Evolutionary conservation across 2,888 invertebrate species (phyloP).

Genomic region (Cryptocephalus moraei): DNA sequence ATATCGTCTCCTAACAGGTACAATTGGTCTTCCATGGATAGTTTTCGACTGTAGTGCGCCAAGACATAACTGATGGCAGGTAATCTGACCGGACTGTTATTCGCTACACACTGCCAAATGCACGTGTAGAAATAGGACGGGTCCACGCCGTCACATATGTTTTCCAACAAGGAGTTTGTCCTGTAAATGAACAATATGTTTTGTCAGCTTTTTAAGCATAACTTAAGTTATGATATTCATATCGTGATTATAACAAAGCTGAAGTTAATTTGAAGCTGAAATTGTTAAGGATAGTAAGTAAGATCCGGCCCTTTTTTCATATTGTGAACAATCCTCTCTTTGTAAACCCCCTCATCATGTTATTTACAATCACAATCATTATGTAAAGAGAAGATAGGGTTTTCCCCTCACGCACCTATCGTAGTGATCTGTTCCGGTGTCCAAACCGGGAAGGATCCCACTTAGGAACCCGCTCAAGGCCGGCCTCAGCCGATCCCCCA

Average conservation of each 20-base stretch:
- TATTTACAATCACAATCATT: too few species aligned
- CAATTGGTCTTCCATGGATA: slow-evolving; percentile 70
- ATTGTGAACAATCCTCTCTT: too few species aligned
- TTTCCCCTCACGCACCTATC: slow-evolving; percentile 45
- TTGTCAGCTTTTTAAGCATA: too few species aligned
- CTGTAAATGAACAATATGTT: slow-evolving; percentile 35
- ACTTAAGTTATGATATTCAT: too few species aligned
- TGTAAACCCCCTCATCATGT: too few species aligned
- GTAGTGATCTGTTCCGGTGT: slow-evolving; percentile 75
- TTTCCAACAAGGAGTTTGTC: slow-evolving; percentile 53
- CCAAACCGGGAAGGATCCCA: slow-evolving; percentile 78
- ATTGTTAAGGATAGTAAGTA: too few species aligned
- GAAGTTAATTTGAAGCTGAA: too few species aligned
- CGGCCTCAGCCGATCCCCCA: slow-evolving; percentile 65
- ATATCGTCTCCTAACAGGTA: slow-evolving; percentile 76
- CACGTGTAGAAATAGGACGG: slow-evolving; percentile 74
- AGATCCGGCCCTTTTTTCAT: too few species aligned
- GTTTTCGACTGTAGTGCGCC: slow-evolving; percentile 67
- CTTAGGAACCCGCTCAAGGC: slow-evolving; percentile 81
- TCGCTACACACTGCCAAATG: slow-evolving; percentile 78
- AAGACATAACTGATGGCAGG: slow-evolving; percentile 74
- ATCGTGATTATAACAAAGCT: too few species aligned
- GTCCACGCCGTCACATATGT: slow-evolving; percentile 67
- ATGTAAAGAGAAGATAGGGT: too few species aligned
- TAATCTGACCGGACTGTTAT: slow-evolving; percentile 68